A percentile compares a stretch with the other conserved stretches of the same genome.
These are phyloP conservation scores for Pteropus rufus DNA, from an alignment of 2,797 vertebrate genomes.

Conservation along the genomic window DNA sequence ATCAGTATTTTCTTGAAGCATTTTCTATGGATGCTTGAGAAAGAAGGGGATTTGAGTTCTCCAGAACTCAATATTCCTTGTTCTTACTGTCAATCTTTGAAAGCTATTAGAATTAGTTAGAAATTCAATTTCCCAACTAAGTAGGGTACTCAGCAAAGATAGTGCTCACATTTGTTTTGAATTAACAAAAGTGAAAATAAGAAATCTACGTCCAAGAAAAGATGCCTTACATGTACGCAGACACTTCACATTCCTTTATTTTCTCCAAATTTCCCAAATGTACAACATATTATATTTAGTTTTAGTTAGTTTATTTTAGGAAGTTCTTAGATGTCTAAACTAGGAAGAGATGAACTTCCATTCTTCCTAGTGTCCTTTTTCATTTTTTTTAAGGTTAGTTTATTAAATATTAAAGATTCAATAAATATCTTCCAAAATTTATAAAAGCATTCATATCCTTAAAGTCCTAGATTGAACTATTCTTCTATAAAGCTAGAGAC, in stretches of 20 bases:
- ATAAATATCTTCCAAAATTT: not conserved
- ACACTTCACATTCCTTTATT: not conserved
- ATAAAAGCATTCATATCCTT: not conserved
- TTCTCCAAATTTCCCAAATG: not conserved
- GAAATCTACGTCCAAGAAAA: not conserved
- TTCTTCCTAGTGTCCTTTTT: not conserved
- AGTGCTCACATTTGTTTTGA: not conserved
- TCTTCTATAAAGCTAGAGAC: not conserved
- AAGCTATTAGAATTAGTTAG: not conserved
- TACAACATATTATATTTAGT: not conserved
- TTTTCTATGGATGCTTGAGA: not conserved
- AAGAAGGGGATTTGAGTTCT: not conserved
- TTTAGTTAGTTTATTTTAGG: not conserved
- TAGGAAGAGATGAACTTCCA: not conserved
- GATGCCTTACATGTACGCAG: not conserved
- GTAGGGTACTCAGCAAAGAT: not conserved
- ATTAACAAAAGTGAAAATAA: not conserved
- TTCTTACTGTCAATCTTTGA: not conserved
- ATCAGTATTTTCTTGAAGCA: not conserved
- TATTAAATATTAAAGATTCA: not conserved
- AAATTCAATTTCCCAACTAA: conserved; percentile 17
- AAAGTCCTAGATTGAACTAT: not conserved
- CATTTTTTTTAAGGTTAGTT: not conserved
- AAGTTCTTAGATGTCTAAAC: not conserved
- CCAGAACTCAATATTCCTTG: not conserved